These are phyloP conservation scores for Drosophila nr. fundita DNA, from an alignment of 2,888 invertebrate species.

Conservation along the genomic window DNA sequence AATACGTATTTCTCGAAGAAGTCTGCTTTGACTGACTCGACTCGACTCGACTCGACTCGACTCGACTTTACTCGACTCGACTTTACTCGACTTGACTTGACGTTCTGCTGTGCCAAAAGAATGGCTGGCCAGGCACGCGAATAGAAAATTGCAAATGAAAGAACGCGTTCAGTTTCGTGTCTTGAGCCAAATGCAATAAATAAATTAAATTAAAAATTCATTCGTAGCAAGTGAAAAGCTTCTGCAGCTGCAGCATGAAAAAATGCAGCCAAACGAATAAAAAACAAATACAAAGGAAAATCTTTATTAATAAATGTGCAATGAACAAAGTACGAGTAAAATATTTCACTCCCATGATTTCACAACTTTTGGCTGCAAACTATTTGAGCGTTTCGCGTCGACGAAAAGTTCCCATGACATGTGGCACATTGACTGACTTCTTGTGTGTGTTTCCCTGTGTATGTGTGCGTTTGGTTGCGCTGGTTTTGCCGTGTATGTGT, in stretches of 20 bases:
- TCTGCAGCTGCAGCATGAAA: conserved; percentile 25
- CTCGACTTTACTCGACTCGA: not conserved
- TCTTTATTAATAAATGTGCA: conserved; percentile 74
- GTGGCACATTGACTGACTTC: conserved; percentile 61
- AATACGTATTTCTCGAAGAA: conserved; percentile 27
- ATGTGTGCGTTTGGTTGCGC: conserved; percentile 14
- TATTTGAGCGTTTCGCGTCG: conserved; percentile 45
- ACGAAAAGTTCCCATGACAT: conserved; percentile 74
- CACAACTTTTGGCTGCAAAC: conserved; percentile 60
- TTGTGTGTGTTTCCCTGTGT: conserved; percentile 19
- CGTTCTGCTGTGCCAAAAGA: conserved; percentile 10
- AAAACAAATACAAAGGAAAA: conserved; percentile 34
- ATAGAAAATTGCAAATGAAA: conserved; percentile 12
- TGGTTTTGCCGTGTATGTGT: conserved; percentile 20
- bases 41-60: not conserved
- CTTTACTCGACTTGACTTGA: not conserved
- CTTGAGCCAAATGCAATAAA: conserved; percentile 47
- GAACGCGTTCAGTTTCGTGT: conserved; percentile 30
- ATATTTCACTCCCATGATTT: conserved; percentile 78
- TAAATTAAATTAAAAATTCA: conserved; percentile 68
- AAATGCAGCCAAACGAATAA: conserved; percentile 22
- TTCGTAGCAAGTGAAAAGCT: conserved; percentile 40
- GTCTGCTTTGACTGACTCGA: conserved; percentile 4
- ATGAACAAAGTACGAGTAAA: conserved; percentile 73
- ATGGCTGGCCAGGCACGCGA: conserved; percentile 19